Percentiles rank a stretch among this genome's conserved stretches.
Conservation (phyloP, 1,140 invertebrate genomes). For the Ips nitidus region DNA sequence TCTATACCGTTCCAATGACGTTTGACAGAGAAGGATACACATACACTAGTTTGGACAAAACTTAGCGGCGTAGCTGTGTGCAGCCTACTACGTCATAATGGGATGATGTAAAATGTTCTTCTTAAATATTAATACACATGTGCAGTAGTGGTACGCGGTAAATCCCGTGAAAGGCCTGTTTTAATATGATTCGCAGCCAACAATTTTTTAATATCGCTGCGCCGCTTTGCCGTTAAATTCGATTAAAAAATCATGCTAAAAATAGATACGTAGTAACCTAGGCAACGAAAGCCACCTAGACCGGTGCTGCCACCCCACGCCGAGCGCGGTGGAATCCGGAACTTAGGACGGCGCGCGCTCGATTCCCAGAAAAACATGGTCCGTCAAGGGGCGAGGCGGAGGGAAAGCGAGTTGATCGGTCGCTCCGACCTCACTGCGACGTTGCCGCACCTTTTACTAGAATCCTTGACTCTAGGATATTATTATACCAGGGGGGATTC, state of each 20-base stretch:
- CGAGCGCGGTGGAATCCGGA: constrained; percentile 41
- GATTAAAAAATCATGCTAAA: constrained; percentile 32
- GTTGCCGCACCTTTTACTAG: constrained; percentile 2
- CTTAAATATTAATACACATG: too few relatives aligned
- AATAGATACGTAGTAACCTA: constrained; percentile 36
- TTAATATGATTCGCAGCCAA: too few relatives aligned
- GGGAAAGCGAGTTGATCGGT: constrained; percentile 3
- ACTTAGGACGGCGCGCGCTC: constrained; percentile 26
- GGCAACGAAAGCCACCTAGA: constrained; percentile 22
- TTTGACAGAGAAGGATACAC: too few relatives aligned
- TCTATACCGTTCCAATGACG: too few relatives aligned
- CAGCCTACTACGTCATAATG: too few relatives aligned
- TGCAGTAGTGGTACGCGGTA: too few relatives aligned
- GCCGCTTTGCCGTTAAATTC: not conserved
- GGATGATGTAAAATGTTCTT: too few relatives aligned
- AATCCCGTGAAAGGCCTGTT: too few relatives aligned
- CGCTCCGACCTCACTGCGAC: not conserved
- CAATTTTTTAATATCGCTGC: too few relatives aligned
- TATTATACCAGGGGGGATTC: not conserved
- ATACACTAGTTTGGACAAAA: too few relatives aligned
- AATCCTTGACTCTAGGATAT: not conserved
- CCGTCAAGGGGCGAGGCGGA: not conserved
- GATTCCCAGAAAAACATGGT: constrained; percentile 5
- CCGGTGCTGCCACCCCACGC: constrained; percentile 41
- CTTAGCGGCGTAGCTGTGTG: too few relatives aligned